Evolutionary conservation across 2,888 invertebrate genomes (phyloP).

Genomic region (Hirtodrosophila alboralis): DNA sequence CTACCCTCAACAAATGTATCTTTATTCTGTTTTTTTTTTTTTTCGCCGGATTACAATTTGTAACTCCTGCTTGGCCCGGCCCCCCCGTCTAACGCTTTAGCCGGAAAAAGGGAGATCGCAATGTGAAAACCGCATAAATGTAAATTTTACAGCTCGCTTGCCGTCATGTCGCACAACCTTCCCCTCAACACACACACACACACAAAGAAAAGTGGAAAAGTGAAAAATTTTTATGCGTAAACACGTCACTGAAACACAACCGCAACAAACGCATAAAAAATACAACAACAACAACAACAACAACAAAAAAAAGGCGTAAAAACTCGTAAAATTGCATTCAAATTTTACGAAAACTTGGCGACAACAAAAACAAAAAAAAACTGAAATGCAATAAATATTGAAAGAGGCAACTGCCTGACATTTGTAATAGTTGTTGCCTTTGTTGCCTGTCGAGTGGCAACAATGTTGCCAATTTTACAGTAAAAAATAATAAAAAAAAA

Average conservation of each 20-base stretch:
- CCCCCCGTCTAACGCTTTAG: background rate
- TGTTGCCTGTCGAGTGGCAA: background rate
- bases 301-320: constrained; percentile 36
- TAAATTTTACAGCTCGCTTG: constrained; percentile 56
- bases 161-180: constrained; percentile 21
- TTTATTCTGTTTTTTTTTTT: no score
- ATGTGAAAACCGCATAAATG: constrained; percentile 46
- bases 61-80: constrained; percentile 22
- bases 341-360: constrained; percentile 44
- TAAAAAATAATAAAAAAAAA: no score
- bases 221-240: constrained; percentile 65
- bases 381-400: constrained; percentile 22
- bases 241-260: constrained; percentile 60
- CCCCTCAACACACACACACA: constrained; percentile 1
- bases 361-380: constrained; percentile 4
- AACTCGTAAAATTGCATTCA: constrained; percentile 60
- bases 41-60: constrained; percentile 38
- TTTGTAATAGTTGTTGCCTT: constrained; percentile 11
- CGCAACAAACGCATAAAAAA: constrained; percentile 41
- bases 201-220: constrained; percentile 15
- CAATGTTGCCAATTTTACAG: background rate
- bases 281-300: background rate
- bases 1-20: no score
- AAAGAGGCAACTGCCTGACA: constrained; percentile 39
- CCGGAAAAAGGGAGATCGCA: constrained; percentile 26